A percentile compares a stretch with the other conserved stretches of the same genome.
These are phyloP conservation scores for Styela clava DNA, from an alignment of 23 tunicate species.

Conservation along the genomic window DNA sequence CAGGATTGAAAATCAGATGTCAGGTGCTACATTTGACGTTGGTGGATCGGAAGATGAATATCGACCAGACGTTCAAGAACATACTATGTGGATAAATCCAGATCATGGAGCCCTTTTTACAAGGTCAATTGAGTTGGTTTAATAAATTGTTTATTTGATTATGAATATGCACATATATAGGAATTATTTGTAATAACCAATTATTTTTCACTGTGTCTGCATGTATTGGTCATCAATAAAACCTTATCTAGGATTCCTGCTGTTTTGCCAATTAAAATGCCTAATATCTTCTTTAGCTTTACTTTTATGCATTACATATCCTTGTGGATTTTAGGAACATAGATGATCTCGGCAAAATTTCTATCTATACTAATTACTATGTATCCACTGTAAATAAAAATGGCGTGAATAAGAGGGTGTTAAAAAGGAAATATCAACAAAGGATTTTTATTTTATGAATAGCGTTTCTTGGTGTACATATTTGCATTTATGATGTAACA, in stretches of 20 bases:
- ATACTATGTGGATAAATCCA: conserved; percentile 10
- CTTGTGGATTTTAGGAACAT: not conserved
- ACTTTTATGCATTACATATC: not conserved
- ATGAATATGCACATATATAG: not conserved
- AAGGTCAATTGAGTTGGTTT: conserved; percentile 25
- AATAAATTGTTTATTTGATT: not conserved
- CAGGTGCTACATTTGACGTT: conserved; percentile 61
- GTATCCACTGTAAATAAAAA: no score
- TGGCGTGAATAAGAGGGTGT: no score
- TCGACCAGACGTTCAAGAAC: conserved; percentile 80
- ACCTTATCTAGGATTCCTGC: no score
- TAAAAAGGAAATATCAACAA: no score
- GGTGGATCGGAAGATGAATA: conserved; percentile 92
- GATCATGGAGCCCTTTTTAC: conserved; percentile 45
- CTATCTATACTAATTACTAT: not conserved
- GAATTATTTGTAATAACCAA: not conserved
- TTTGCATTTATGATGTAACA: no score
- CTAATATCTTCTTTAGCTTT: not conserved
- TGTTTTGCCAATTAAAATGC: no score
- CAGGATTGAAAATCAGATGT: not conserved
- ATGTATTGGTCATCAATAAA: not conserved
- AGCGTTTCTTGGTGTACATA: no score
- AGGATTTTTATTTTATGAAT: no score
- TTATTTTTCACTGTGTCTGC: not conserved
- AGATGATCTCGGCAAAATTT: not conserved